These are phyloP conservation scores for Channa argus DNA, from an alignment of 2,113 vertebrate genomes.

Conservation along the genomic window DNA sequence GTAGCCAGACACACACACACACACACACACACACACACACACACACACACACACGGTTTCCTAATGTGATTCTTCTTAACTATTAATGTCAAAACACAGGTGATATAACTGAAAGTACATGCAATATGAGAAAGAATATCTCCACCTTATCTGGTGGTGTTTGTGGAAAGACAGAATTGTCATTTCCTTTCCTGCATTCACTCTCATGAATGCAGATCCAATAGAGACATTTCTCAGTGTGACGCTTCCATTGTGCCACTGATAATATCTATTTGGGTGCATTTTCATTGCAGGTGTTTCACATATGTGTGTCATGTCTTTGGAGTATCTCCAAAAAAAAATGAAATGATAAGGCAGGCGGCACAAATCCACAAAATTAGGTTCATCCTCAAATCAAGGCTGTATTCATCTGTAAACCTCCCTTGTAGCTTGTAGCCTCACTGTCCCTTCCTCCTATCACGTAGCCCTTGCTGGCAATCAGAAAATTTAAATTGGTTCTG, in stretches of 20 bases:
- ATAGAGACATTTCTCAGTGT: background rate
- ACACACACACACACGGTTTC: no score
- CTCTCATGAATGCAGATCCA: conserved; percentile 21
- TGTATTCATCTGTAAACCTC: conserved; percentile 73
- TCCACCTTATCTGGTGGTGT: background rate
- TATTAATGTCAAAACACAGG: background rate
- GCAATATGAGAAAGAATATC: background rate
- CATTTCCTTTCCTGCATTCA: conserved; percentile 10
- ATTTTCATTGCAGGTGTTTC: conserved; percentile 39
- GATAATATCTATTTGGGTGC: conserved; percentile 45
- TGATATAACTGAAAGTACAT: background rate
- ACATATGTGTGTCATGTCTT: conserved; percentile 46
- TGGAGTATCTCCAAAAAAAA: conserved; percentile 41
- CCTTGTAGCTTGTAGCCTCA: conserved; percentile 42
- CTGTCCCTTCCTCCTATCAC: conserved; percentile 33
- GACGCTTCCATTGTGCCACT: conserved; percentile 5
- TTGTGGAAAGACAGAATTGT: conserved; percentile 4
- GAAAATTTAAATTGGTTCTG: conserved; percentile 77
- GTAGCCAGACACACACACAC: no score
- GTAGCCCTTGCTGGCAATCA: conserved; percentile 53
- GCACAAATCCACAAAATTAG: conserved; percentile 55
- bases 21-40: no score
- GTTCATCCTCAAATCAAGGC: conserved; percentile 69
- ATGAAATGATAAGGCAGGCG: conserved; percentile 59
- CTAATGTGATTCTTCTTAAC: no score